Conservation (phyloP, 2,113 vertebrate species). For the Bubo scandiacus region DNA sequence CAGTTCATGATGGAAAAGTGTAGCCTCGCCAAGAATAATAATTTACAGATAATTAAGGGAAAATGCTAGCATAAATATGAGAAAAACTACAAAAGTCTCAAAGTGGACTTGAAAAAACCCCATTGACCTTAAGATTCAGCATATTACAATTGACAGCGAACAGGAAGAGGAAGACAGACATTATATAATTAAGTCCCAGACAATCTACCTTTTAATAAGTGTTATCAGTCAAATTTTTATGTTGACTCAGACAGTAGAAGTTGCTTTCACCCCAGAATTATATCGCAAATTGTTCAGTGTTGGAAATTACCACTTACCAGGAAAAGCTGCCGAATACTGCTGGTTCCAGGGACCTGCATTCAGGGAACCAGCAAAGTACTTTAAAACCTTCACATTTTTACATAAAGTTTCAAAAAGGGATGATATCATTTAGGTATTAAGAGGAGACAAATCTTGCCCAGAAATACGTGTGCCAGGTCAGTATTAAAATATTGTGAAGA, state of each 20-base stretch:
- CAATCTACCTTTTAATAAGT: background rate
- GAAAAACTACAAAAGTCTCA: constrained; percentile 47
- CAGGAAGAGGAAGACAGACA: constrained; percentile 52
- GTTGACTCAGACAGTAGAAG: constrained; percentile 34
- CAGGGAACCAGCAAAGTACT: background rate
- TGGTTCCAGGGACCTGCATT: background rate
- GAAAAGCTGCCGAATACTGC: background rate
- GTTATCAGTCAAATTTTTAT: background rate
- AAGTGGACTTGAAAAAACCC: background rate
- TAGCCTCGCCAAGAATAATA: constrained; percentile 67
- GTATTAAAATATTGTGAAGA: background rate
- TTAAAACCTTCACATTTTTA: background rate
- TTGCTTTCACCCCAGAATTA: background rate
- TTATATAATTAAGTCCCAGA: background rate
- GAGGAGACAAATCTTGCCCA: background rate
- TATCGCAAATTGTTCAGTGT: background rate
- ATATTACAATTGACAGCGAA: constrained; percentile 36
- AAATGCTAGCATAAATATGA: constrained; percentile 52
- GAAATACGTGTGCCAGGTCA: background rate
- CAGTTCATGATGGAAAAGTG: constrained; percentile 47
- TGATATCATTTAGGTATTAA: background rate
- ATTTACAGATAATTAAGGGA: constrained; percentile 69
- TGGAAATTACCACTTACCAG: background rate
- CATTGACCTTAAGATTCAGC: constrained; percentile 38
- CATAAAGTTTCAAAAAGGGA: background rate